Evolutionary conservation across 2,797 vertebrate species (phyloP).

Genomic region (Paedocypris micromegethes): DNA sequence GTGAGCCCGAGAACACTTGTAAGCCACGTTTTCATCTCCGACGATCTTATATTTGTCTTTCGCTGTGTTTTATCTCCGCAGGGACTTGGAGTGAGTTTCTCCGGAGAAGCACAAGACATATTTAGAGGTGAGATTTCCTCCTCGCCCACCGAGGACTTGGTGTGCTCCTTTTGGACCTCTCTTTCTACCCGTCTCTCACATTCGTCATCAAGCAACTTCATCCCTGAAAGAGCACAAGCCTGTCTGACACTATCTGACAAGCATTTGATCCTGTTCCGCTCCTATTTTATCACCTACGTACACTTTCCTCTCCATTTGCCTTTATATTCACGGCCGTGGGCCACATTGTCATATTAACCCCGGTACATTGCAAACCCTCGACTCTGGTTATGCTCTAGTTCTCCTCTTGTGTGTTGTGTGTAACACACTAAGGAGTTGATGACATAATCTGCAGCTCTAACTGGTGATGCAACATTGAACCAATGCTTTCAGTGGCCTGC

Average conservation of each 20-base stretch:
- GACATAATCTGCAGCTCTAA: slow-evolving; percentile 72
- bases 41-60: slow-evolving; percentile 44
- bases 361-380: not conserved
- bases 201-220: slow-evolving; percentile 32
- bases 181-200: slow-evolving; percentile 15
- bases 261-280: slow-evolving; percentile 26
- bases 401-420: slow-evolving; percentile 16
- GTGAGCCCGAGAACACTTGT: slow-evolving; percentile 5
- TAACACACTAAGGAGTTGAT: slow-evolving; percentile 62
- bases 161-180: slow-evolving; percentile 1
- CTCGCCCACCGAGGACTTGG: slow-evolving; percentile 2
- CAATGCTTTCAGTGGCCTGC: slow-evolving; percentile 72
- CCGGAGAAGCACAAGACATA: slow-evolving; percentile 7
- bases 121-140: not conserved
- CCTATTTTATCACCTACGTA: slow-evolving; percentile 30
- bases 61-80: slow-evolving; percentile 46
- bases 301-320: slow-evolving; percentile 25
- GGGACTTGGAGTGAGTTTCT: slow-evolving; percentile 45
- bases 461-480: slow-evolving; percentile 75
- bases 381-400: slow-evolving; percentile 16
- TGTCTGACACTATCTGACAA: slow-evolving; percentile 37
- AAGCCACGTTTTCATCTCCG: slow-evolving; percentile 36
- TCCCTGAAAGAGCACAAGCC: slow-evolving; percentile 36
- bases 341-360: slow-evolving; percentile 8
- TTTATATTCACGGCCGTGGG: slow-evolving; percentile 28